Evolutionary conservation across 2,113 vertebrate genomes (phyloP).

Genomic region (Chloebia gouldiae): DNA sequence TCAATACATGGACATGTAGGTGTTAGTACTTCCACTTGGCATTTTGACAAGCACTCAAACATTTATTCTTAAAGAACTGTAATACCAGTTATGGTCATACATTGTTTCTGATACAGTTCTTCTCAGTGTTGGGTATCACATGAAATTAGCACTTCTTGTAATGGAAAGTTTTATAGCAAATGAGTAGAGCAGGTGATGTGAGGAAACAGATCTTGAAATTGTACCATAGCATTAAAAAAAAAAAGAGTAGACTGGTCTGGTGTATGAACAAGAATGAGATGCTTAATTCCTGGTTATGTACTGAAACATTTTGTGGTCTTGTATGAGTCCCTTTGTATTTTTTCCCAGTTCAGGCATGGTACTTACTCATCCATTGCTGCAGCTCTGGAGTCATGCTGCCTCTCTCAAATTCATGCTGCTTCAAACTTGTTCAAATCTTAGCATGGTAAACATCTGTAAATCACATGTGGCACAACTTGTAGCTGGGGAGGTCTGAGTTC

Average conservation of each 20-base stretch:
- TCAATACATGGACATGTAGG: not conserved
- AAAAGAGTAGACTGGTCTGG: not conserved
- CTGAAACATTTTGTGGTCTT: not conserved
- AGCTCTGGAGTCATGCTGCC: not conserved
- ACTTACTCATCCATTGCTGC: not conserved
- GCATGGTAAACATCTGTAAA: not conserved
- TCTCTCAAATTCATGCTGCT: not conserved
- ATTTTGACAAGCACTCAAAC: not conserved
- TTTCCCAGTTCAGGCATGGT: not conserved
- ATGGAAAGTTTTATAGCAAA: not conserved
- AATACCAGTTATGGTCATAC: not conserved
- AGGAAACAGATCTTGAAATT: not conserved
- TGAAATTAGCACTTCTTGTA: not conserved
- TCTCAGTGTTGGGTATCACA: not conserved
- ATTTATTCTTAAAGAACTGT: not conserved
- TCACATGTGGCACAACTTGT: not conserved
- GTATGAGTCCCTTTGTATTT: not conserved
- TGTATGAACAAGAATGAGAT: not conserved
- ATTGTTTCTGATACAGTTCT: not conserved
- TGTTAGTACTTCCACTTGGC: conserved; percentile 31
- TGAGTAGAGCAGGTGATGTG: not conserved
- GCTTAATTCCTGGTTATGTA: not conserved
- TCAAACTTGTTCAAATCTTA: not conserved
- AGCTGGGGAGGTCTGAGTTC: not conserved
- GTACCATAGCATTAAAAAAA: not conserved